A percentile compares a stretch with the other conserved stretches of the same genome.
Conservation (phyloP, 37 sponge, comb jelly and placozoan species). For the Agelas oroides region DNA sequence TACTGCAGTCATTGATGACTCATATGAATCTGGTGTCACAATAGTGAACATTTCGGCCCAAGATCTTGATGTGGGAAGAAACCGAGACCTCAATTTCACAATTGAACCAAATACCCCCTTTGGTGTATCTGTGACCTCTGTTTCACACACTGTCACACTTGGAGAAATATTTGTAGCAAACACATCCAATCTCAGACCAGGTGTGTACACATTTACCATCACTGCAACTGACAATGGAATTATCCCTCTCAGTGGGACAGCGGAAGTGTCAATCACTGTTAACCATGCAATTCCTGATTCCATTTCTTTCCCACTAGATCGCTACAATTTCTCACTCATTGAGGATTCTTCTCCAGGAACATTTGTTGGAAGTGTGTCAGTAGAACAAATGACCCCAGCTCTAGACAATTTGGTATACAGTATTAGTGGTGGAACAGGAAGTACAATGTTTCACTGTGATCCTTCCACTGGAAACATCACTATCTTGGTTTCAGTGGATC, state of each 20-base stretch:
- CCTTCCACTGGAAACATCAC: conserved; percentile 16
- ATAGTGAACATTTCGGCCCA: conserved; percentile 29
- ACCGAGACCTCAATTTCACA: conserved; percentile 22
- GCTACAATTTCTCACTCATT: conserved; percentile 14
- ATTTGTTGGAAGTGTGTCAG: conserved; percentile 29
- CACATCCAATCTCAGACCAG: conserved; percentile 5
- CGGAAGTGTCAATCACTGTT: conserved; percentile 27
- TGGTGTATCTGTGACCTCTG: neutral
- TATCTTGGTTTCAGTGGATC: neutral
- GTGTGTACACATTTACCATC: conserved; percentile 17
- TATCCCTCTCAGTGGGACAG: neutral
- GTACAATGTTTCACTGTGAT: neutral
- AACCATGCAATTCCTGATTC: conserved; percentile 33
- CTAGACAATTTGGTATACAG: conserved; percentile 21
- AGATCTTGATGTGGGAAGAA: conserved; percentile 45
- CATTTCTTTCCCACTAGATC: neutral
- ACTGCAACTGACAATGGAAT: conserved; percentile 38
- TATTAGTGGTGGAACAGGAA: conserved; percentile 13
- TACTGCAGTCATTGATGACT: neutral
- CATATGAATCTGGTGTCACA: neutral
- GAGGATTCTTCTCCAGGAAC: conserved; percentile 19
- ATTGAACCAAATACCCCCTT: neutral
- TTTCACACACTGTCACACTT: neutral
- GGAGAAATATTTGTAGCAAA: conserved; percentile 11
- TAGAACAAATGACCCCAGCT: conserved; percentile 16